phyloP scores from a whole-genome alignment of 2,797 vertebrate genomes.

The Lutjanus campechanus region DNA sequence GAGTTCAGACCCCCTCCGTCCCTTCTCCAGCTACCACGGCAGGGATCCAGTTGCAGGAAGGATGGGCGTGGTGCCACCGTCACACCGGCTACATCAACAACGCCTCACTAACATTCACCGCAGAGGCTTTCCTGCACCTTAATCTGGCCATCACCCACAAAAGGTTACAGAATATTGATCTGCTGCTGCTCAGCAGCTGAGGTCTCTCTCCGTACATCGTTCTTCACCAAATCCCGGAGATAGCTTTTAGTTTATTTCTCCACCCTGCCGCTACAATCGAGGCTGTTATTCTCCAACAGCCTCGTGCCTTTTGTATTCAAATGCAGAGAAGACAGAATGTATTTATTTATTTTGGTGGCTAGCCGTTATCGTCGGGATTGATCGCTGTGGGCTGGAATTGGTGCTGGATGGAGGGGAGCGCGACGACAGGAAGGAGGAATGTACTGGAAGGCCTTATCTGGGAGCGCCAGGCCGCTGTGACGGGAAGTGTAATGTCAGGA shows the following conservation, averaged over 20 bases:
- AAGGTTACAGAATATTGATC: constrained; percentile 44
- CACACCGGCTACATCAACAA: constrained; percentile 25
- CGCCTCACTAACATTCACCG: not conserved
- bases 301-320: constrained; percentile 22
- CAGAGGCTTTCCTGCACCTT: constrained; percentile 1
- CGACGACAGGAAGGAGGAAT: constrained; percentile 77
- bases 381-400: constrained; percentile 62
- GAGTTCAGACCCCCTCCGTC: constrained; percentile 20
- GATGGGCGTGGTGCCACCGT: constrained; percentile 67
- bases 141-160: constrained; percentile 5
- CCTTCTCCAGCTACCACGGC: constrained; percentile 21
- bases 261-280: not conserved
- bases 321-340: constrained; percentile 42
- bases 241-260: not conserved
- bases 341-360: constrained; percentile 62
- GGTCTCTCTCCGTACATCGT: constrained; percentile 16
- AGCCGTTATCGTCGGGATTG: constrained; percentile 68
- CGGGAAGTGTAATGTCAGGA: constrained; percentile 83
- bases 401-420: constrained; percentile 50
- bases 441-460: constrained; percentile 85
- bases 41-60: constrained; percentile 78
- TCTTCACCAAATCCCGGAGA: not conserved
- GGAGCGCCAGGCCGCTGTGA: constrained; percentile 81
- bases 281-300: constrained; percentile 9
- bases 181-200: constrained; percentile 26